Evolutionary conservation across 2,888 invertebrate species (phyloP), one percentile per base, ranked within the genome.

Genomic region (Phalangium opilio): DNA sequence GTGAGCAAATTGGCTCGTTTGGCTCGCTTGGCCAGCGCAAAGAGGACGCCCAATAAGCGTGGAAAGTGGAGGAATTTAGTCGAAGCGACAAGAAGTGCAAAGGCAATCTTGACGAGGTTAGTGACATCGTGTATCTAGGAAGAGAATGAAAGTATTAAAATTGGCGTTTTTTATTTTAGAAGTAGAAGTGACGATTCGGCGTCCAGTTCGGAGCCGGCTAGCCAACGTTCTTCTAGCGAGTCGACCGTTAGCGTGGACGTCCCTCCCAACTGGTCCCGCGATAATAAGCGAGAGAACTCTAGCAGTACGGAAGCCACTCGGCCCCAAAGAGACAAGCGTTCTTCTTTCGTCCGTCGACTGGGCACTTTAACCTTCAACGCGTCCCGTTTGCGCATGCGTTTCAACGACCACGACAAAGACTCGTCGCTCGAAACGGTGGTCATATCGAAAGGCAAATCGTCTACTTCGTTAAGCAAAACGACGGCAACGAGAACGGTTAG

Each of bases 21-120:
- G 10, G 62, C 65, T 11, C 54, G 61, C 36, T 53, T 64, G 51
- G 63, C 64, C 1, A 60, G 61, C 21, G 58, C 57, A 18, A 59
- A 61, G 42, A 53, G 47, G 27, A 44, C 39, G 50, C 17, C 18
- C 10, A 27, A 27, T 8, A 62, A 51, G 15, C 44, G 48, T 14
- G 50, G 49, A 1, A 47, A 44, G 11, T 57, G 57, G 57, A 44
- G 50, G 21, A 49, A 54, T 40, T 36, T 57, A 17, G 50, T 57
- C 8, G 56, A 57, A 39, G 53, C 56, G 7, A 57, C 56, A 7
- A 40, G 51, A 39, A 50, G 52, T 20, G 50, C 49, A 8, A 40
- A 44, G 15, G 49, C 47, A 1, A 49, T 49, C 3, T 49, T 53
- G 32, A 48, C 47, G 14, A 35, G 52, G n/a, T 27, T 27, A 27